Evolutionary conservation across 2,797 vertebrate genomes (phyloP), one percentile per base, ranked within the genome.

Genomic region (Sparus aurata): DNA sequence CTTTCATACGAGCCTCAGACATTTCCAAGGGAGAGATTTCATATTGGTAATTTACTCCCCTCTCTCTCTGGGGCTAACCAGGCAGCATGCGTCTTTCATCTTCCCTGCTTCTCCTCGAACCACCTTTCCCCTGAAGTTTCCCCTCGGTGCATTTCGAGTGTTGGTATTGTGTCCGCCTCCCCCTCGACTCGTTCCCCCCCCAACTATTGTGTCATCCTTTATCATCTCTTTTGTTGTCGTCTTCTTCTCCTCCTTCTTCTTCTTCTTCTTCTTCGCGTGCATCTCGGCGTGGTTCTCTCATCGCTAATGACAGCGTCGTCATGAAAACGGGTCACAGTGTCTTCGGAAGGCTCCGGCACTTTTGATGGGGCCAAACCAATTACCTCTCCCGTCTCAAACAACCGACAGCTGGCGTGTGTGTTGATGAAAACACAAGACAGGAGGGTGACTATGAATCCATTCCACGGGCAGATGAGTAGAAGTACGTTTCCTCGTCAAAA

Each of bases 291-390:
- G 41, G 67, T 60, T 72, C 57, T 81, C 50, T 83, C 61, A 74
- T 25, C 65, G 66, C 45, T 69, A 63, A 85, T 89, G 67, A 80
- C 75, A 60, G 60, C 23, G 30, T 80, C 52, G 78, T 67, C 61
- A 53, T 67, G 49, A 87, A 88, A 86, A 85, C 61, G 65, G 66
- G 89, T 86, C 64, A 79, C 73, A 82, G 69, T 67, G 59, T 69
- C 71, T 82, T 85, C 47, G 54, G 3, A 58, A 80, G 69, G 67
- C 54, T 80, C 27, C 10, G 65, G 67, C 25, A 57, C 69, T 78
- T 57, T 85, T 85, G 74, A 88, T 72, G 53, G 22, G 75, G 69
- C 65, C 81, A 81, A 90, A 82, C 72, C 80, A 87, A 86, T 93
- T 90, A 89, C 74, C 75, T 87, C 83, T 62, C 30, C 57, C 62